Evolutionary conservation across 2,113 vertebrate genomes (phyloP).

Genomic region (Macroglossus sobrinus): DNA sequence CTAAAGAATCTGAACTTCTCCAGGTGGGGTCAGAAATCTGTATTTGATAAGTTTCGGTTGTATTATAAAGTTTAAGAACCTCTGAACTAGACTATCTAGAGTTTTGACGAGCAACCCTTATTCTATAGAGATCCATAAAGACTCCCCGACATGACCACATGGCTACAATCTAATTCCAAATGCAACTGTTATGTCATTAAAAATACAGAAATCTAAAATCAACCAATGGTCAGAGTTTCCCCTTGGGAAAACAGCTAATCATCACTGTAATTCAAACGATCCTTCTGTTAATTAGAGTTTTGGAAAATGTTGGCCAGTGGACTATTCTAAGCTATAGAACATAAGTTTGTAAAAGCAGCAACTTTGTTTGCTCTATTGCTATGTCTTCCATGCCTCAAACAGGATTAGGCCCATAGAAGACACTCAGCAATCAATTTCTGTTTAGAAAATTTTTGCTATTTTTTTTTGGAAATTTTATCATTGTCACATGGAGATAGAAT

Average conservation of each 20-base stretch:
- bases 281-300: neutral
- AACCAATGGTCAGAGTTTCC: neutral
- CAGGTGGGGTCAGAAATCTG: neutral
- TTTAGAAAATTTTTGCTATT: neutral
- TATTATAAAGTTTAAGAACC: neutral
- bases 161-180: neutral
- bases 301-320: neutral
- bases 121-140: neutral
- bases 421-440: neutral
- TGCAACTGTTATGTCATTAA: neutral
- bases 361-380: neutral
- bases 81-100: neutral
- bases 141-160: neutral
- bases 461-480: neutral
- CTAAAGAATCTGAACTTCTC: slow-evolving; percentile 19
- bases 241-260: neutral
- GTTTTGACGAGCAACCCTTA: neutral
- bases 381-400: neutral
- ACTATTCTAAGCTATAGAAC: neutral
- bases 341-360: neutral
- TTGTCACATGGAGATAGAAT: neutral
- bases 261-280: neutral
- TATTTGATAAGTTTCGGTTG: neutral
- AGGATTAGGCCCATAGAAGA: neutral
- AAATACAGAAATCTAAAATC: neutral